phyloP scores from a whole-genome alignment of 64 coral and sea anemone genomes.

The Stichodactyla helianthus region DNA sequence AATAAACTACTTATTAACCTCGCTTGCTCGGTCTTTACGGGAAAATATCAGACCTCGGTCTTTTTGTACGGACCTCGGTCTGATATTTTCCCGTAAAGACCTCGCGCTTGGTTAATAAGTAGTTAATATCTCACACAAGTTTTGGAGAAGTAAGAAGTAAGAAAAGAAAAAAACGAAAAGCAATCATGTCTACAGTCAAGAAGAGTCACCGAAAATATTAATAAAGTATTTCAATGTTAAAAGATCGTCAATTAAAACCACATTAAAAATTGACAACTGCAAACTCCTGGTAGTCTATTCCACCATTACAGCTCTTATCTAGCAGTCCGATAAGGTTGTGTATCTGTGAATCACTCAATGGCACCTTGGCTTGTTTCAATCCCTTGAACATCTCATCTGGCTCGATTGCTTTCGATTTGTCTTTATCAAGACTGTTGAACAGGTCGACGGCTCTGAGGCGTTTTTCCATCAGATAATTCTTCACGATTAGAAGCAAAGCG shows the following conservation, averaged over 20 bases:
- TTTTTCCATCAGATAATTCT: conserved; percentile 54
- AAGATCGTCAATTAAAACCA: not conserved
- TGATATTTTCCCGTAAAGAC: too few relatives aligned
- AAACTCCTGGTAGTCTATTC: conserved; percentile 67
- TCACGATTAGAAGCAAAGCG: conserved; percentile 38
- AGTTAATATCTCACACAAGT: too few relatives aligned
- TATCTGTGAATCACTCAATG: conserved; percentile 53
- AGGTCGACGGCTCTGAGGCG: conserved; percentile 59
- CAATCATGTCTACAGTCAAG: too few relatives aligned
- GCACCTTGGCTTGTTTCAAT: conserved; percentile 37
- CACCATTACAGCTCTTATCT: conserved; percentile 55
- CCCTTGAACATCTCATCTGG: conserved; percentile 58
- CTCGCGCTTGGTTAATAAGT: too few relatives aligned
- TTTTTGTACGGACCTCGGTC: too few relatives aligned
- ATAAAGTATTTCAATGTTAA: too few relatives aligned
- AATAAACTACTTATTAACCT: too few relatives aligned
- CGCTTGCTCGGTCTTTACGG: too few relatives aligned
- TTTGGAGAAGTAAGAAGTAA: too few relatives aligned
- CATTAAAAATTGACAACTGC: conserved; percentile 43
- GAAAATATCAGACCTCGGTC: too few relatives aligned
- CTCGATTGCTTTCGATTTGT: conserved; percentile 28
- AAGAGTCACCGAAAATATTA: too few relatives aligned
- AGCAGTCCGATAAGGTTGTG: conserved; percentile 44
- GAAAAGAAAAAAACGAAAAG: too few relatives aligned
- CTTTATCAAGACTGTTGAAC: conserved; percentile 67